Evolutionary conservation across 2,113 vertebrate species (phyloP), one percentile per base, ranked within the genome.

Genomic region (Ochotona princeps): DNA sequence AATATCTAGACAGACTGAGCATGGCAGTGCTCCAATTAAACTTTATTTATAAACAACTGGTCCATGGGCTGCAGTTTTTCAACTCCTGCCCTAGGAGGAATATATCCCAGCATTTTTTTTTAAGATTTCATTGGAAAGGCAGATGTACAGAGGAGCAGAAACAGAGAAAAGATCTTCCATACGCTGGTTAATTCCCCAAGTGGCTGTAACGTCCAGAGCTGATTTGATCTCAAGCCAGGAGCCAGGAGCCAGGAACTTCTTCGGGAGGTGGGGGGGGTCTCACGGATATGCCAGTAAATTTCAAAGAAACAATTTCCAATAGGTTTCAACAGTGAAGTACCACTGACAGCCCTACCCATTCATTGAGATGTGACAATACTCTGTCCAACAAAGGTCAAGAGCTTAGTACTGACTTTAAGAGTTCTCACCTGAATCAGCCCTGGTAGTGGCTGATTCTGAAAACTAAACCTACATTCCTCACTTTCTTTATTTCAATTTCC

Each of bases 1-100:
- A 87, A 54, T 26, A 90, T 21, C 25, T 74, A 78, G 85, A 67
- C 0, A 82, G 20, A 92, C 10, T 81, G 25, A 38, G 47, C 47
- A 78, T 8, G 10, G 44, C 35, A 74, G 32, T 35, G 10, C 70
- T 85, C n/a, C 38, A 60, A 89, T 83, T 91, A 89, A 95, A 93
- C 38, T 81, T 54, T 69, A 75, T 75, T 87, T 87, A 63, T 54
- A 81, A 82, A 91, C 28, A 88, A 49, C 32, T 72, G 26, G 18
- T 15, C 30, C 88, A 67, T 23, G 32, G 21, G 32, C 11, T 67
- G 10, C 14, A 69, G 63, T 72, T 28, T 61, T 44, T 49, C 51
- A 93, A 51, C 0, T 17, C 15, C 9, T 93, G 44, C 5, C 61
- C 30, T n/a, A 79, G 18, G 86, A 17, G 66, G 35, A 20, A 10